Conservation (phyloP, 2,888 invertebrate species). For the Cephus spinipes region DNA sequence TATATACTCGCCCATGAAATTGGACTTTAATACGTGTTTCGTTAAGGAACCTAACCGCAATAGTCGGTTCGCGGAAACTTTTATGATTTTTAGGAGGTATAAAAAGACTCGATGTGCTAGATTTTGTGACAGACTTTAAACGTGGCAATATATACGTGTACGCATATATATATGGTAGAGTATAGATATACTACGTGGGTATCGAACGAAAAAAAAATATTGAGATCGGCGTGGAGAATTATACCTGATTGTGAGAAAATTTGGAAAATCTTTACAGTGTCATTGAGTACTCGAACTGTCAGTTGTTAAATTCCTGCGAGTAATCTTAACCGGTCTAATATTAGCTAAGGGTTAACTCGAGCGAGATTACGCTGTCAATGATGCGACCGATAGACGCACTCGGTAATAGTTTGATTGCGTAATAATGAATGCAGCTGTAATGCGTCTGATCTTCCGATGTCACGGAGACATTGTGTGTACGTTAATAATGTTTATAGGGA, state of each 20-base stretch:
- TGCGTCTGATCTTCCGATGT: not conserved
- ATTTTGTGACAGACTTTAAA: not conserved
- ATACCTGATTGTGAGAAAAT: not conserved
- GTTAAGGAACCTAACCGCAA: not conserved
- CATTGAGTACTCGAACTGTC: not conserved
- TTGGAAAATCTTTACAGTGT: not conserved
- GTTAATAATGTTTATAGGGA: not conserved
- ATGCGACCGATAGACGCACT: constrained; percentile 7
- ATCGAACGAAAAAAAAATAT: not conserved
- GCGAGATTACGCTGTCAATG: not conserved
- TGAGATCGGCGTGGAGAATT: not conserved
- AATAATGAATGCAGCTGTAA: constrained; percentile 33
- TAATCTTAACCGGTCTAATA: not conserved
- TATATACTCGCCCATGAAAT: not conserved
- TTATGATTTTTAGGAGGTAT: not conserved
- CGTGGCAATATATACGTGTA: not conserved
- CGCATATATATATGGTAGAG: not conserved
- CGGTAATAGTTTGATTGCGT: constrained; percentile 48
- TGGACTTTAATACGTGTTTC: not conserved
- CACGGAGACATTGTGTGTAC: not conserved
- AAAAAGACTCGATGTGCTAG: not conserved
- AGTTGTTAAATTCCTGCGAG: not conserved
- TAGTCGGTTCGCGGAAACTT: not conserved
- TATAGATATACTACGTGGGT: not conserved
- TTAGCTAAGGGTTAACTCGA: not conserved